Conservation (phyloP, 1,140 invertebrate genomes). For the Heliothis subflexa region DNA sequence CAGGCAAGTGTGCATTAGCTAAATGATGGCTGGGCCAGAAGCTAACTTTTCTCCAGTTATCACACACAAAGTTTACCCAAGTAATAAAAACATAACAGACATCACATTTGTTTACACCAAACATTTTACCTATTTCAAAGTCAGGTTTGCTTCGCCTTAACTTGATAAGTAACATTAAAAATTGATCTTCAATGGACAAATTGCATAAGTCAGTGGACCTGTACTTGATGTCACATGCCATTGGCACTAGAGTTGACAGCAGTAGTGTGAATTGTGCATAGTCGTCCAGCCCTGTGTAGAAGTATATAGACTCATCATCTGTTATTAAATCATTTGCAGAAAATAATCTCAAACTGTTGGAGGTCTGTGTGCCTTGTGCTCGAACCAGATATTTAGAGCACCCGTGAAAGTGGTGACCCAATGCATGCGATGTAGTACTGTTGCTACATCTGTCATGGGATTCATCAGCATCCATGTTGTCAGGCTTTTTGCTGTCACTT, state of each 20-base stretch:
- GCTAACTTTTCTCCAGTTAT: neutral
- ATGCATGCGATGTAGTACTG: too few relatives aligned
- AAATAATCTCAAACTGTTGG: neutral
- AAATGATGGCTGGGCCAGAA: neutral
- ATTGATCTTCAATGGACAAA: conserved; percentile 1
- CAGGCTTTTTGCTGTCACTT: too few relatives aligned
- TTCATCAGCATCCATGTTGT: too few relatives aligned
- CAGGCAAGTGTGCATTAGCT: neutral
- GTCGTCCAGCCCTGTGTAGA: neutral
- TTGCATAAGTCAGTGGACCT: neutral
- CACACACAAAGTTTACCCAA: neutral
- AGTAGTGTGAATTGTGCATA: neutral
- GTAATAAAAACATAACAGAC: neutral
- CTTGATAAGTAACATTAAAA: conserved; percentile 12
- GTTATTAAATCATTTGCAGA: neutral
- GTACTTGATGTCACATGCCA: neutral
- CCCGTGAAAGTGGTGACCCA: too few relatives aligned
- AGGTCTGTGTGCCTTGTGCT: neutral
- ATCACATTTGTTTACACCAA: neutral
- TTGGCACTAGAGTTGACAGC: neutral
- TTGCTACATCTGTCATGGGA: too few relatives aligned
- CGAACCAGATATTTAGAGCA: neutral
- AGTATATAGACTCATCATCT: neutral
- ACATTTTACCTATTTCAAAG: conserved; percentile 10
- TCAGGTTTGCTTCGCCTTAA: neutral